Evolutionary conservation across 2,888 invertebrate species (phyloP).

Genomic region (Eupithecia vulgata): DNA sequence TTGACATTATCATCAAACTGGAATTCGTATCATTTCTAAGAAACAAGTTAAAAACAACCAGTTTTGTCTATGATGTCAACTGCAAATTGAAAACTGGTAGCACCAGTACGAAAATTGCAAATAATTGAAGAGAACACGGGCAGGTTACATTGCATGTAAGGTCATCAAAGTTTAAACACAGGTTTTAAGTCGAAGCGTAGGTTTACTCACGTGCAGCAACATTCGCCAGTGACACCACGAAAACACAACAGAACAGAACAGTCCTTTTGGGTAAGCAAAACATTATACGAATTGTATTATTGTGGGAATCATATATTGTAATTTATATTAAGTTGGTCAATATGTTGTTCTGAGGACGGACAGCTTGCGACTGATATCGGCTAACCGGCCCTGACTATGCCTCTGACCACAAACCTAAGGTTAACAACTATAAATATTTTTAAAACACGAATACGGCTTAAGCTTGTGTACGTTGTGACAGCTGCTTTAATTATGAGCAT

Average conservation of each 20-base stretch:
- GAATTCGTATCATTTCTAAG: constrained; percentile 14
- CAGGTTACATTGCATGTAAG: constrained; percentile 45
- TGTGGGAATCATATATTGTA: constrained; percentile 41
- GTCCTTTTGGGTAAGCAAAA: constrained; percentile 46
- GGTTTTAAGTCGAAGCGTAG: constrained; percentile 23
- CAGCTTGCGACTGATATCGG: constrained; percentile 62
- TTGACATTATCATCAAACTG: constrained; percentile 2
- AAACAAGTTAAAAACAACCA: constrained; percentile 14
- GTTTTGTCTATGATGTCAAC: constrained; percentile 24
- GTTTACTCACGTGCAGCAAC: constrained; percentile 49
- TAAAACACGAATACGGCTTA: constrained; percentile 50
- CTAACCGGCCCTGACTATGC: constrained; percentile 61
- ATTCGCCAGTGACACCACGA: constrained; percentile 47
- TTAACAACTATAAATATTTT: constrained; percentile 67
- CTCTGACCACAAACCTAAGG: constrained; percentile 61
- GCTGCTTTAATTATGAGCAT: constrained; percentile 48
- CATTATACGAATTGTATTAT: constrained; percentile 51
- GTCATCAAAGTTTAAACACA: constrained; percentile 47
- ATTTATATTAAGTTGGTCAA: constrained; percentile 43
- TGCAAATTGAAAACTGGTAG: constrained; percentile 30
- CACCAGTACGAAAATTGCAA: constrained; percentile 35
- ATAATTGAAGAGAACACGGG: constrained; percentile 36
- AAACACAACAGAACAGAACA: constrained; percentile 44
- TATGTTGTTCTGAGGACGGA: constrained; percentile 56
- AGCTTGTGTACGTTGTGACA: constrained; percentile 47